Base-by-base conservation (phyloP, 2,888 invertebrate species). In the Cephus pulcher region DNA sequence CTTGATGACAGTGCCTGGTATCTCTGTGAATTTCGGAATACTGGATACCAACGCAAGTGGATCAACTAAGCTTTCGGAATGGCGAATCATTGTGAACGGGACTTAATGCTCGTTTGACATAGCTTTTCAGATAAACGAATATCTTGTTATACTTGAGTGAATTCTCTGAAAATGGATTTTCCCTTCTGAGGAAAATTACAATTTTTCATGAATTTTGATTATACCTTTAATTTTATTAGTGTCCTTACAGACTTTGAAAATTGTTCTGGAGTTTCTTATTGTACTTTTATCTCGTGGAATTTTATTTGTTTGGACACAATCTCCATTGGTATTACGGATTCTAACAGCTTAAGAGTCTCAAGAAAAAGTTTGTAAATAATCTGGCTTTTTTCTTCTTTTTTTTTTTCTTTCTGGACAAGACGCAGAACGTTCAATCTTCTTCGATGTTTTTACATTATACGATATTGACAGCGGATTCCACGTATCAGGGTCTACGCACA, bases 391-490 rank as follows among this genome's bases (percentile, higher is more conserved):
- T 6, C 12, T 40, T 15, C 12, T 15, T 56, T 23, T 9, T 9
- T 12, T 12, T 40, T 1, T 23, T 9, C 40, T 56, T 56, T 23
- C 15, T 23, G 9, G 6, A 23, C 23, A 23, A 56, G 6, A 23
- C 23, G 23, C 40, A 23, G 71, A 71, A 34, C 34, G 32, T 71
- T 71, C 32, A 34, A 71, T 71, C 71, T 33, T 71, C 71, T n/a
- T 71, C 71, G 71, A 34, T 33, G 71, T 32, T 71, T 32, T 71
- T 12, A 34, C 32, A 71, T 71, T 71, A 71, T 71, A 11, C 71
- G 71, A 71, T 71, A 71, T 71, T 71, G 71, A 71, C 71, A 71
- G 71, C 30, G 71, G 40, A 33, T 71, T 71, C 3, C 32, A 33
- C 32, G 71, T 32, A 12, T 32, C 34, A 32, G 32, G 71, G 32